Percentiles rank a stretch among this genome's conserved stretches.
Conservation (phyloP, 2,113 vertebrate genomes). For the Irena cyanogastra region DNA sequence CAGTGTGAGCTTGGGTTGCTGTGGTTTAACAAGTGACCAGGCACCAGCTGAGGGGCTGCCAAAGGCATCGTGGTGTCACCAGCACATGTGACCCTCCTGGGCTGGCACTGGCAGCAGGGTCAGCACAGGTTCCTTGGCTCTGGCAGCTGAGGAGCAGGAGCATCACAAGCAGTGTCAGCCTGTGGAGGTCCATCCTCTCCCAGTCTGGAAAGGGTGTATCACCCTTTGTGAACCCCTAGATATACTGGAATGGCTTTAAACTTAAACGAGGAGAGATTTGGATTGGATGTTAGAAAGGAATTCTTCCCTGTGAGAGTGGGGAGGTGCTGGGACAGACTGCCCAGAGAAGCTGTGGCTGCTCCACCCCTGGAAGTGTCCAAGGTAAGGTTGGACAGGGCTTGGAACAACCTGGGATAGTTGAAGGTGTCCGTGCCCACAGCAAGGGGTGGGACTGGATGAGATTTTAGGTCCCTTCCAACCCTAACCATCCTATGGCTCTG, state of each 20-base stretch:
- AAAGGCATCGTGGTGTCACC: accelerated
- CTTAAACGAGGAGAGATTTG: neutral
- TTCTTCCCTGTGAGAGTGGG: neutral
- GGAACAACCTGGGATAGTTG: neutral
- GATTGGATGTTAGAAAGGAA: neutral
- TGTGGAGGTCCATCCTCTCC: neutral
- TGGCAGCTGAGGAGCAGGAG: neutral
- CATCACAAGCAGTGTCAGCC: neutral
- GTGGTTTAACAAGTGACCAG: neutral
- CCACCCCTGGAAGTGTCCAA: neutral
- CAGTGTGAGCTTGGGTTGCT: neutral
- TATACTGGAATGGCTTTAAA: neutral
- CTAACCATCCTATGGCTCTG: neutral
- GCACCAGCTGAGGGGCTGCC: neutral
- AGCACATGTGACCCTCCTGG: accelerated
- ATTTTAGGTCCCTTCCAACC: neutral
- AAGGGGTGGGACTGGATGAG: neutral
- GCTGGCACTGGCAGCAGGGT: accelerated
- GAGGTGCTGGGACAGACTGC: neutral
- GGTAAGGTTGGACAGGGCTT: accelerated
- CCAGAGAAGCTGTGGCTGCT: neutral
- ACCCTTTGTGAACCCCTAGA: neutral
- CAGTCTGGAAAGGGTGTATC: neutral
- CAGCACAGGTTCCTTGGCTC: neutral
- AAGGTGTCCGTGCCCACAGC: neutral